Conservation (phyloP, 1,140 invertebrate species). For the Acromyrmex echinatior region DNA sequence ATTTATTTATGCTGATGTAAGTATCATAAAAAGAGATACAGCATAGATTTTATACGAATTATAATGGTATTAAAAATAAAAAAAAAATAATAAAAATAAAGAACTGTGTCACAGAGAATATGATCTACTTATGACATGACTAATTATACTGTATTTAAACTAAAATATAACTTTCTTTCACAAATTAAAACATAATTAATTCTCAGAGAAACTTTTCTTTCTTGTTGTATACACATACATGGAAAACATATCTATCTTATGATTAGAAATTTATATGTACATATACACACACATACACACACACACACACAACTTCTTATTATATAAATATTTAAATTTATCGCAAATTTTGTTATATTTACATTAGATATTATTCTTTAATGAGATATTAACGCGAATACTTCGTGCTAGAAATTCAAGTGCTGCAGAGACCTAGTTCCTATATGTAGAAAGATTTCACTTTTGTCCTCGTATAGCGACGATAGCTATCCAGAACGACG, state of each 20-base stretch:
- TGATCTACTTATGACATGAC: not conserved
- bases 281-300: not conserved
- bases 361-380: not conserved
- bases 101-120: not conserved
- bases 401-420: not conserved
- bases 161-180: conserved; percentile 11
- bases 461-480: conserved; percentile 30
- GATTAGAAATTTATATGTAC: too few species aligned
- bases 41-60: not conserved
- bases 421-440: not conserved
- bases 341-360: conserved; percentile 7
- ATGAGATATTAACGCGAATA: not conserved
- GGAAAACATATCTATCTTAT: not conserved
- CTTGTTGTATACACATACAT: not conserved
- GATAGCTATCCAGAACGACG: conserved; percentile 23
- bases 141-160: not conserved
- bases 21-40: not conserved
- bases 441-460: conserved; percentile 11
- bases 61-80: conserved; percentile 3
- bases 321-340: conserved; percentile 30
- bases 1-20: conserved; percentile 1
- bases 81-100: conserved; percentile 6
- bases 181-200: conserved; percentile 8
- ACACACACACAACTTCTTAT: not conserved
- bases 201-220: conserved; percentile 4